A percentile compares a stretch with the other conserved stretches of the same genome.
Conservation (phyloP, 2,113 vertebrate species). For the Lasiurus borealis region DNA sequence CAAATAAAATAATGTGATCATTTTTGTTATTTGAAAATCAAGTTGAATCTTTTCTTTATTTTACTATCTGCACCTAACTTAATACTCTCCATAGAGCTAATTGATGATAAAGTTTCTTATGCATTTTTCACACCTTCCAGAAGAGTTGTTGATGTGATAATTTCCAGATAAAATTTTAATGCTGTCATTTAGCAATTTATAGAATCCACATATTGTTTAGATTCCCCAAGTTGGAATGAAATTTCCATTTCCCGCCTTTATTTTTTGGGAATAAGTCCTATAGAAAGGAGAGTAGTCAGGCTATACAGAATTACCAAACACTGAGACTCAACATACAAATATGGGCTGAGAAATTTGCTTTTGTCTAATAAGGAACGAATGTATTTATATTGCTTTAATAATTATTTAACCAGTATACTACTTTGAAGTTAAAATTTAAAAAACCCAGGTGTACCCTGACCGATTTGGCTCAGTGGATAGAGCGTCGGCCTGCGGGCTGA, state of each 20-base stretch:
- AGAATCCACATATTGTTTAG: background rate
- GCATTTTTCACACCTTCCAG: conserved; percentile 2
- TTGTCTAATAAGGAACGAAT: background rate
- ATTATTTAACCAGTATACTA: background rate
- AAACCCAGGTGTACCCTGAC: background rate
- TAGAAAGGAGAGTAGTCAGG: background rate
- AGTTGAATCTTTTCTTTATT: background rate
- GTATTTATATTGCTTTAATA: background rate
- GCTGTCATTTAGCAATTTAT: background rate
- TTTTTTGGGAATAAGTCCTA: background rate
- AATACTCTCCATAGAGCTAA: background rate
- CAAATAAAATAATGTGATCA: background rate
- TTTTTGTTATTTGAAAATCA: background rate
- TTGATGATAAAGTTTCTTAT: background rate
- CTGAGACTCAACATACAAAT: background rate
- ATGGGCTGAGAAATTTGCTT: background rate
- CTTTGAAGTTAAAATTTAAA: conserved; percentile 16
- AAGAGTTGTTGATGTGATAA: background rate
- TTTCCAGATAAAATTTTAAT: background rate
- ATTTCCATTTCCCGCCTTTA: background rate
- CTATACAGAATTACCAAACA: background rate
- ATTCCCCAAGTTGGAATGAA: background rate
- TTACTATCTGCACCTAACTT: background rate
- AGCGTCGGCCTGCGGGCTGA: no score
- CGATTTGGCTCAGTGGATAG: no score